phyloP scores from a whole-genome alignment of 2,113 vertebrate genomes.

The Oncorhynchus keta region DNA sequence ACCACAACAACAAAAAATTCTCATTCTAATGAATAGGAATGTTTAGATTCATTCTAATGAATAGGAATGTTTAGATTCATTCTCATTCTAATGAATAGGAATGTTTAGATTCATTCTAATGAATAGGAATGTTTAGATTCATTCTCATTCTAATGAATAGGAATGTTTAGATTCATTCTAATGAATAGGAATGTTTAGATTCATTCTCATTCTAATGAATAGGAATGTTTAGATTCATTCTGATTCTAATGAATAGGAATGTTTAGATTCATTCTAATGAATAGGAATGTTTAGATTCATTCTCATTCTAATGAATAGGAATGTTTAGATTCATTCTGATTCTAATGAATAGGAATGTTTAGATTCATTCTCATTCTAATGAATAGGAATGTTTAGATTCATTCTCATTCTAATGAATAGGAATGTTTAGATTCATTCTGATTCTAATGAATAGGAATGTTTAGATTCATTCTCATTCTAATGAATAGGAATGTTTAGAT shows the following conservation, averaged over 20 bases:
- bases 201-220: conserved; percentile 15
- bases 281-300: conserved; percentile 4
- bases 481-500: too few species aligned
- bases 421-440: conserved; percentile 4
- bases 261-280: conserved; percentile 4
- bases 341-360: too few species aligned
- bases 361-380: conserved; percentile 16
- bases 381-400: too few species aligned
- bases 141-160: too few species aligned
- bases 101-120: conserved; percentile 4
- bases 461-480: conserved; percentile 14
- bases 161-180: conserved; percentile 4
- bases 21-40: neutral
- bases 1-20: neutral
- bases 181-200: too few species aligned
- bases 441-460: too few species aligned
- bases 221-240: conserved; percentile 6
- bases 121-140: too few species aligned
- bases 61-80: too few species aligned
- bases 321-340: conserved; percentile 4
- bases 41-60: conserved; percentile 3
- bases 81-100: too few species aligned
- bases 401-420: too few species aligned
- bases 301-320: too few species aligned
- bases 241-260: too few species aligned